These are phyloP conservation scores for Redunca redunca DNA, from an alignment of 2,113 vertebrate genomes.

Conservation along the genomic window DNA sequence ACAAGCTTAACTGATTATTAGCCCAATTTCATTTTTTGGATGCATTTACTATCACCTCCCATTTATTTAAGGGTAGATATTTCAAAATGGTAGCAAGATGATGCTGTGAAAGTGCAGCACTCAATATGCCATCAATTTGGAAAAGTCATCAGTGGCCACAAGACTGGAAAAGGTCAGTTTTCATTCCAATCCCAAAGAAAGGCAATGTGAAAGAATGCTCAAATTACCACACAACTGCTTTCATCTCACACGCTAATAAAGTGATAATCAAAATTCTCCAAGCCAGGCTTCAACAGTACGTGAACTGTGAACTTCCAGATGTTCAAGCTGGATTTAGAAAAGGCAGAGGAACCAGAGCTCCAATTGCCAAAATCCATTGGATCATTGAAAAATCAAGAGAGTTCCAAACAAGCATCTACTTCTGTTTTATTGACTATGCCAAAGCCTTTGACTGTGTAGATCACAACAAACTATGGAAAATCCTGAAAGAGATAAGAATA, in stretches of 20 bases:
- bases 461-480: not conserved
- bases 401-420: not conserved
- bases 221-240: not conserved
- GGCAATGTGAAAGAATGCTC: not conserved
- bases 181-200: not conserved
- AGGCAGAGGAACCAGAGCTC: not conserved
- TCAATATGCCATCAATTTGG: not conserved
- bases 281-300: not conserved
- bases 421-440: not conserved
- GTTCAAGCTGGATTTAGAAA: not conserved
- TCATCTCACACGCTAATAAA: not conserved
- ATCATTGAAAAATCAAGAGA: not conserved
- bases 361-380: not conserved
- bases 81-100: conserved; percentile 28
- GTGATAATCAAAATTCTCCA: not conserved
- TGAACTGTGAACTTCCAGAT: not conserved
- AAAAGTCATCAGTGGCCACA: not conserved
- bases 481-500: not conserved
- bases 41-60: not conserved
- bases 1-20: not conserved
- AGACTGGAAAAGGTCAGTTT: not conserved
- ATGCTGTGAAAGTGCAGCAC: not conserved
- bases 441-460: not conserved
- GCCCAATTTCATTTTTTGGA: not conserved
- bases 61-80: not conserved